phyloP scores from a whole-genome alignment of 2,113 vertebrate genomes.

The Sterrhoptilus dennistouni region DNA sequence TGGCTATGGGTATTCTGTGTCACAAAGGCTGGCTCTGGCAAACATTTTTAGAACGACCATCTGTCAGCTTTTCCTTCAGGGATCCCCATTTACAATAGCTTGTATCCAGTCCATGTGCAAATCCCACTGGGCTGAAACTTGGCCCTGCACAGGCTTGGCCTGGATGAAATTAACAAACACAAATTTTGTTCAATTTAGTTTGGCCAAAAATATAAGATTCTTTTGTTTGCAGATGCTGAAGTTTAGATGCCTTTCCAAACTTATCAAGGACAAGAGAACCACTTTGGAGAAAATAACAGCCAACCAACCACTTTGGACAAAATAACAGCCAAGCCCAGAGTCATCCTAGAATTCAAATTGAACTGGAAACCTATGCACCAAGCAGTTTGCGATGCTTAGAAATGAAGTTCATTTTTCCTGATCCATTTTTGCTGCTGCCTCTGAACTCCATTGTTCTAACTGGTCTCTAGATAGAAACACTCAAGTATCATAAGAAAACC shows the following conservation, averaged over 20 bases:
- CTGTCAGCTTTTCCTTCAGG: slow-evolving; percentile 67
- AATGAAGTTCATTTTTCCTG: neutral
- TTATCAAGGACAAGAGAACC: slow-evolving; percentile 61
- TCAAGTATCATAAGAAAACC: neutral
- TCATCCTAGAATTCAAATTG: slow-evolving; percentile 39
- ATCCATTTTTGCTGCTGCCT: neutral
- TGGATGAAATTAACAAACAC: slow-evolving; percentile 69
- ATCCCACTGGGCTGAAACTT: slow-evolving; percentile 70
- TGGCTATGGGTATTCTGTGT: slow-evolving; percentile 64
- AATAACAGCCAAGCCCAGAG: slow-evolving; percentile 26
- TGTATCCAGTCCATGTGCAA: slow-evolving; percentile 67
- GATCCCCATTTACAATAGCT: slow-evolving; percentile 68
- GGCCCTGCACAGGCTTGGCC: slow-evolving; percentile 39
- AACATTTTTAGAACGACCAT: slow-evolving; percentile 65
- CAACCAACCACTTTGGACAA: slow-evolving; percentile 39
- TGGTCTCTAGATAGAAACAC: neutral
- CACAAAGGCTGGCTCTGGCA: slow-evolving; percentile 67
- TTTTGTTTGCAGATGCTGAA: slow-evolving; percentile 71
- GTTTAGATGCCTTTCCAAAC: slow-evolving; percentile 65
- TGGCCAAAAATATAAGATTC: slow-evolving; percentile 70
- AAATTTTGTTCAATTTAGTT: slow-evolving; percentile 70
- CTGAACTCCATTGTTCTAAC: neutral
- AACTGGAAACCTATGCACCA: neutral
- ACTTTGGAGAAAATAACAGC: slow-evolving; percentile 35
- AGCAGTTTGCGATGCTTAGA: slow-evolving; percentile 1